These are phyloP conservation scores for Alosa alosa DNA, from an alignment of 2,113 vertebrate species.

Conservation along the genomic window DNA sequence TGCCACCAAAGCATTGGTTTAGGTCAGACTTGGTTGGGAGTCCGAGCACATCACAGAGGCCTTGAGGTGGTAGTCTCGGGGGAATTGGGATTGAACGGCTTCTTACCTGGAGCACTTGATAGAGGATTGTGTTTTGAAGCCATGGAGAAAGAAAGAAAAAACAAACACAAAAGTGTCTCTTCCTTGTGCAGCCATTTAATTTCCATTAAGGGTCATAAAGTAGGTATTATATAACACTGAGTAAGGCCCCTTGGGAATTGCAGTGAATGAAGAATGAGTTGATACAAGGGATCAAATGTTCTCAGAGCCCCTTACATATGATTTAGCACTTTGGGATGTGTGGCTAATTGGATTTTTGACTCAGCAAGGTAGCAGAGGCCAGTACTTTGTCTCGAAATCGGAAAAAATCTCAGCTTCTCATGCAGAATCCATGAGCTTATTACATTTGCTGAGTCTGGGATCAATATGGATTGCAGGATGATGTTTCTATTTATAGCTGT, in stretches of 20 bases:
- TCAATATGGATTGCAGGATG: constrained; percentile 15
- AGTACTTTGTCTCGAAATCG: background rate
- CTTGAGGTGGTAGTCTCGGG: background rate
- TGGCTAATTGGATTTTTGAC: constrained; percentile 4
- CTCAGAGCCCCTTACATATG: background rate
- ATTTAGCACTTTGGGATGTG: background rate
- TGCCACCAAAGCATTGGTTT: background rate
- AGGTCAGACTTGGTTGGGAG: background rate
- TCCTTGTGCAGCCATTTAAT: background rate
- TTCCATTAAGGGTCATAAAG: background rate
- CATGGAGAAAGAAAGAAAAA: background rate
- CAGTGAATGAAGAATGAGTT: constrained; percentile 8
- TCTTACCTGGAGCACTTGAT: background rate
- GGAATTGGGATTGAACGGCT: background rate
- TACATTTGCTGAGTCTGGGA: constrained; percentile 21
- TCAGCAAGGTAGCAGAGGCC: background rate
- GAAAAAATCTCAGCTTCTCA: background rate
- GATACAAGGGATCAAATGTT: background rate
- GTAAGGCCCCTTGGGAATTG: background rate
- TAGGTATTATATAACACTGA: background rate
- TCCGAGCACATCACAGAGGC: background rate
- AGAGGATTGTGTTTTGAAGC: background rate
- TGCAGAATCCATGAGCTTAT: background rate
- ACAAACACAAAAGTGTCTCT: background rate
- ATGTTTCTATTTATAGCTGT: constrained; percentile 34